Percentiles rank a stretch among this genome's conserved stretches.
Conservation (phyloP, 2,888 invertebrate species). For the Plusia festucae region DNA sequence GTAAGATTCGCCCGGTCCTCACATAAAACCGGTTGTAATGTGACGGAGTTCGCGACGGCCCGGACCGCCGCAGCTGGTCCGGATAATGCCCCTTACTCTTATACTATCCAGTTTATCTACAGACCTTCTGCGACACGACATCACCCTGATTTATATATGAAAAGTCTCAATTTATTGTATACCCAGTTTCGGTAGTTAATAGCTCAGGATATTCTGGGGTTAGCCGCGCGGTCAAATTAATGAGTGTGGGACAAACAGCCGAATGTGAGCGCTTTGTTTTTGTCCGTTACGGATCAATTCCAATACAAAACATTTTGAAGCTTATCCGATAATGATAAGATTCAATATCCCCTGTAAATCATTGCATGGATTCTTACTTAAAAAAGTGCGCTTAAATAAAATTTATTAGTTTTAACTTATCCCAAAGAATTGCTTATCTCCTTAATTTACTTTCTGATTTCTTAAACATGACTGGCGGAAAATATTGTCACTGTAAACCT, state of each 20-base stretch:
- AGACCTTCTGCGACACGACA: slow-evolving; percentile 74
- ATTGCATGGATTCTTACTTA: slow-evolving; percentile 12
- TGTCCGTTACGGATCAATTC: slow-evolving; percentile 50
- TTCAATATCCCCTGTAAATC: slow-evolving; percentile 18
- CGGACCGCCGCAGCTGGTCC: slow-evolving; percentile 70
- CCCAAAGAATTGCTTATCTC: slow-evolving; percentile 53
- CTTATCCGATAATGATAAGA: slow-evolving; percentile 23
- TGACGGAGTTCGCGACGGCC: slow-evolving; percentile 74
- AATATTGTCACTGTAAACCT: too few relatives aligned
- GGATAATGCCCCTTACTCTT: slow-evolving; percentile 75
- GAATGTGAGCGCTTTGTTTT: slow-evolving; percentile 69
- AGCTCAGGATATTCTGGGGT: slow-evolving; percentile 79
- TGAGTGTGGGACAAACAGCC: slow-evolving; percentile 75
- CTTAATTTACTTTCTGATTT: slow-evolving; percentile 36
- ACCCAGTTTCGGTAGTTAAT: slow-evolving; percentile 78
- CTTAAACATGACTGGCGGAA: too few relatives aligned
- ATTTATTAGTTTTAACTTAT: slow-evolving; percentile 57
- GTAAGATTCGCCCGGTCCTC: slow-evolving; percentile 62
- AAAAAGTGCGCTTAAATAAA: slow-evolving; percentile 42
- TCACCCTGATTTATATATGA: slow-evolving; percentile 82
- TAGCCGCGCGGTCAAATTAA: slow-evolving; percentile 78
- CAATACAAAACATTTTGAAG: slow-evolving; percentile 26
- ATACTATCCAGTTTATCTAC: slow-evolving; percentile 78
- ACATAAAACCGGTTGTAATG: slow-evolving; percentile 80
- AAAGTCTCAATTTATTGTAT: slow-evolving; percentile 81